Percentiles rank a stretch among this genome's conserved stretches.
Evolutionary conservation across 2,888 invertebrate genomes (phyloP).

Genomic region (Cataglyphis livida): DNA sequence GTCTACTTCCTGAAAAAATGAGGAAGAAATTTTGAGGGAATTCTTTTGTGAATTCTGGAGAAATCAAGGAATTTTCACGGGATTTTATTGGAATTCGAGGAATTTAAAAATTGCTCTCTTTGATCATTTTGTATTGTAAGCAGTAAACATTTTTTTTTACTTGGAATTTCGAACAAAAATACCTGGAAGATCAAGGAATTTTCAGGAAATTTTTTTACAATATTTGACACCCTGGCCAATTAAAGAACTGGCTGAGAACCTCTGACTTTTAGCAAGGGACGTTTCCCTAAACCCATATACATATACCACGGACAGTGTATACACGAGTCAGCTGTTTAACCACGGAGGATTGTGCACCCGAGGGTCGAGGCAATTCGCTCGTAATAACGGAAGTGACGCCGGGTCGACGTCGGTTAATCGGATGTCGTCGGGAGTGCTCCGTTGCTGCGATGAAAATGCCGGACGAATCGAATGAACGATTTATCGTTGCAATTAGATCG

Average conservation of each 20-base stretch:
- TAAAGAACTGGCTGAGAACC: constrained; percentile 18
- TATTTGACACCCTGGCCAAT: too few relatives aligned
- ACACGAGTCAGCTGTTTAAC: constrained; percentile 79
- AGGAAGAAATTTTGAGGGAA: too few relatives aligned
- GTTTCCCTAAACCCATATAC: constrained; percentile 63
- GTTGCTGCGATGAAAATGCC: constrained; percentile 63
- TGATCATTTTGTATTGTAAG: too few relatives aligned
- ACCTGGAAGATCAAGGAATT: too few relatives aligned
- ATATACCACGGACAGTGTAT: constrained; percentile 53
- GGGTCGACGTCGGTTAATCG: constrained; percentile 75
- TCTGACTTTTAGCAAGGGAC: constrained; percentile 34
- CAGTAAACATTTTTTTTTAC: too few relatives aligned
- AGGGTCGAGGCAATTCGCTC: constrained; percentile 75
- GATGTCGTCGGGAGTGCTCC: constrained; percentile 74
- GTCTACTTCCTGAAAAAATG: too few relatives aligned
- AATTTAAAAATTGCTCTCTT: too few relatives aligned
- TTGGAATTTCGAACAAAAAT: too few relatives aligned
- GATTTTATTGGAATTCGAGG: too few relatives aligned
- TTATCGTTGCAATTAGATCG: constrained; percentile 26
- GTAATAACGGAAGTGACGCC: constrained; percentile 79
- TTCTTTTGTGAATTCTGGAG: too few relatives aligned
- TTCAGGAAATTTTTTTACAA: too few relatives aligned
- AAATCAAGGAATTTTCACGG: too few relatives aligned
- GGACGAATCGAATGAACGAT: background rate
- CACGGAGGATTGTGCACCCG: constrained; percentile 67